Conservation (phyloP, 2,888 invertebrate species). For the Phengaris alcon region DNA sequence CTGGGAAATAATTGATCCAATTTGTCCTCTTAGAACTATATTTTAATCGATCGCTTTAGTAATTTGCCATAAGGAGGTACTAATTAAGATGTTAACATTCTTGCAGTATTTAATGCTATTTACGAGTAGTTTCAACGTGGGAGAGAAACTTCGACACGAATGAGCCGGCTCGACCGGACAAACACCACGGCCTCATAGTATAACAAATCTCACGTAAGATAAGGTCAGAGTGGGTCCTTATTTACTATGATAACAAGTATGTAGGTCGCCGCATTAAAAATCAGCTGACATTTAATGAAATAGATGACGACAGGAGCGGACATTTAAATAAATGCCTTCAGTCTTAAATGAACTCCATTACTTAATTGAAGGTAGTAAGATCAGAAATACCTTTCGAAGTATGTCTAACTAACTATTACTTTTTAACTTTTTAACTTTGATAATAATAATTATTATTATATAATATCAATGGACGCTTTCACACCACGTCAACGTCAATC, state of each 20-base stretch:
- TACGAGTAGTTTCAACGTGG: too few species aligned
- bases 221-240: neutral
- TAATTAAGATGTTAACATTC: constrained; percentile 11
- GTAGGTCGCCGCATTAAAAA: constrained; percentile 20
- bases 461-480: too few species aligned
- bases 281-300: constrained; percentile 23
- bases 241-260: neutral
- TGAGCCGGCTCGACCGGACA: too few species aligned
- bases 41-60: neutral
- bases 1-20: neutral
- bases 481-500: too few species aligned
- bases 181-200: too few species aligned
- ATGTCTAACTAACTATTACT: neutral
- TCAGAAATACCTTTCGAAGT: neutral
- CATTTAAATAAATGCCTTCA: constrained; percentile 19
- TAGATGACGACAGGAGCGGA: neutral
- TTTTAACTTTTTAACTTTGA: too few species aligned
- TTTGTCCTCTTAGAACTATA: neutral
- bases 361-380: constrained; percentile 6
- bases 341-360: constrained; percentile 1
- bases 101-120: neutral
- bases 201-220: neutral
- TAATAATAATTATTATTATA: too few species aligned
- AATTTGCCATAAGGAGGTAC: neutral
- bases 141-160: too few species aligned